Evolutionary conservation across 2,797 vertebrate species (phyloP), one percentile per base, ranked within the genome.

Genomic region (Lacerta viridis): DNA sequence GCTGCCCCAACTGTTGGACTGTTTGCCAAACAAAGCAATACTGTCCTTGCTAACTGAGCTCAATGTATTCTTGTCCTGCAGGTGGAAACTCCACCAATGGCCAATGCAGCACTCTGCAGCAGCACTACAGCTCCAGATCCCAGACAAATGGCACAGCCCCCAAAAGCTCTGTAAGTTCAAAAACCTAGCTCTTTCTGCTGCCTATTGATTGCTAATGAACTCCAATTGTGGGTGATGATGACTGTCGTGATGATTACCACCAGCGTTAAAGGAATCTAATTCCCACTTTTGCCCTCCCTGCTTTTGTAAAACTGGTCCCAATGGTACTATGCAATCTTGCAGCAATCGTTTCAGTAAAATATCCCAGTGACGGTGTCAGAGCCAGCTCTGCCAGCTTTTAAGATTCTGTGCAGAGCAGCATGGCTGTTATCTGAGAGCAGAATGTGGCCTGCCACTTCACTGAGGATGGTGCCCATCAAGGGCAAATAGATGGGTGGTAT

Each of bases 71-170:
- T 59, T 0, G 0, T 77, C 77, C 80, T 0, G 1, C 87, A 96
- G 95, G 94, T 1, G 43, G 36, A 33, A 93, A 89, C 3, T 1
- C 43, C 0, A 23, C 88, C 76, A 83, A 83, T 36, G 75, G 87
- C 50, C 96, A 93, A 43, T 95, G 93, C 0, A 94, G 95, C 4
- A 90, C 94, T 7, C 68, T 94, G 88, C 93, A 59, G 88, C 85
- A 18, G 18, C 61, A 95, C 91, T 97, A 97, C 94, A 97, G 97
- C 86, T 97, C 97, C 36, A 93, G 95, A 69, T 97, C 97, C 27
- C 97, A 97, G 92, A 94, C 91, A 86, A 95, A 95, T 2, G 94
- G 94, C 0, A 85, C 92, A 55, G 96, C 97, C 2, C 2, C 89
- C 85, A 93, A 92, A 81, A 7, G 86, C 82, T 87, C 95, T 83